phyloP scores from a whole-genome alignment of 1,140 invertebrate genomes.

The Apis cerana region DNA sequence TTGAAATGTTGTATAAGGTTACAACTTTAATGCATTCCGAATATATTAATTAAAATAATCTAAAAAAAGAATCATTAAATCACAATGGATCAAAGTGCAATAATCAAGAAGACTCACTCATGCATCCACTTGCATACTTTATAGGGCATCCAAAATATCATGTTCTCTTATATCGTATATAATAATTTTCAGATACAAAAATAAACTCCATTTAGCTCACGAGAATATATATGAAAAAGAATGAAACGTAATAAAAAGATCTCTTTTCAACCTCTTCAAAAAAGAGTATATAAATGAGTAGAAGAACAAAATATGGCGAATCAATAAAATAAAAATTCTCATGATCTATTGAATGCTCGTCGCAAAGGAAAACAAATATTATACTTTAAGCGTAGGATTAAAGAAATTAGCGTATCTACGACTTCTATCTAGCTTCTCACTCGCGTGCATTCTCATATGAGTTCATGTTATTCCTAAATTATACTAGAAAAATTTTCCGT shows the following conservation, averaged over 20 bases:
- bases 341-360: neutral
- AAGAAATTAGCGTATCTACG: neutral
- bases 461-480: constrained; percentile 16
- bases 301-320: too few relatives aligned
- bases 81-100: neutral
- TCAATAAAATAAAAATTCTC: neutral
- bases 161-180: neutral
- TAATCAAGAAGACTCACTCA: constrained; percentile 9
- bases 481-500: constrained; percentile 20
- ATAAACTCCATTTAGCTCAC: neutral
- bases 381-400: constrained; percentile 11
- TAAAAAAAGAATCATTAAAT: neutral
- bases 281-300: too few relatives aligned
- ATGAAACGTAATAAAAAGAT: neutral
- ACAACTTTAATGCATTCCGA: neutral
- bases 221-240: too few relatives aligned
- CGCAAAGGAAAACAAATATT: neutral
- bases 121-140: neutral
- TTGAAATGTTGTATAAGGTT: neutral
- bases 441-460: neutral
- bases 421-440: neutral
- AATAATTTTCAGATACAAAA: neutral
- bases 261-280: neutral
- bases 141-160: constrained; percentile 6
- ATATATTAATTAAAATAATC: neutral